Base-by-base conservation (phyloP, 1,140 invertebrate species). In the Paralvinella palmiformis region DNA sequence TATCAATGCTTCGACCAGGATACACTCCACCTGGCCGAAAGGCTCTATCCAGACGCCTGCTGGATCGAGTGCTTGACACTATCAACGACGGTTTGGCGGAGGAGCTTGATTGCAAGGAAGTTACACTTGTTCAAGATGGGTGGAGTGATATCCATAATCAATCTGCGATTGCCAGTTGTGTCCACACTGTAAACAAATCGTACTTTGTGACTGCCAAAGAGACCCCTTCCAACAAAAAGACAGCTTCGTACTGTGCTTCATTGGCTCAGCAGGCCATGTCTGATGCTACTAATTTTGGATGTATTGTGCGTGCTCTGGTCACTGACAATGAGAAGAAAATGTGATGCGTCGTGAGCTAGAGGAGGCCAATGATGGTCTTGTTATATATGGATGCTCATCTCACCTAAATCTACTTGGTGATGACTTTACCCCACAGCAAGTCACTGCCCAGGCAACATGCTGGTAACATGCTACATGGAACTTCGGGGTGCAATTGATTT, bases 311-410 rank as follows among this genome's bases (percentile, higher is more conserved):
- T 56, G 53, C 20, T n/a, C 20, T 56, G 20, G 27, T 56, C 20
- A 56, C 53, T 0, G 53, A 56, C 31, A 56, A 56, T 29, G 27
- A 27, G n/a, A n/a, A n/a, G 22, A 56, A 33, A 7, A 56, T 56
- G 31, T 29, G 31, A 56, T 56, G 53, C 1, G 53, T 10, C 53
- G n/a, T 29, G 53, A 27, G 31, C 27, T 56, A 29, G 31, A 15
- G 5, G 22, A 56, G n/a, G n/a, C n/a, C n/a, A n/a, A 6, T 29
- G 27, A 56, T 29, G 22, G 31, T 7, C 53, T 56, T 22, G 53
- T 56, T 56, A 29, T 56, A 3, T 56, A 56, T 22, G 53, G 53
- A 56, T 56, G 53, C 31, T 56, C 53, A 56, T 27, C 53, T 24
- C 53, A 56, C 31, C n/a, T 56, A 31, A 56, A 56, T 29, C 31